Evolutionary conservation across 2,797 vertebrate species (phyloP), one percentile per base, ranked within the genome.

Genomic region (Spinus olivaceus): DNA sequence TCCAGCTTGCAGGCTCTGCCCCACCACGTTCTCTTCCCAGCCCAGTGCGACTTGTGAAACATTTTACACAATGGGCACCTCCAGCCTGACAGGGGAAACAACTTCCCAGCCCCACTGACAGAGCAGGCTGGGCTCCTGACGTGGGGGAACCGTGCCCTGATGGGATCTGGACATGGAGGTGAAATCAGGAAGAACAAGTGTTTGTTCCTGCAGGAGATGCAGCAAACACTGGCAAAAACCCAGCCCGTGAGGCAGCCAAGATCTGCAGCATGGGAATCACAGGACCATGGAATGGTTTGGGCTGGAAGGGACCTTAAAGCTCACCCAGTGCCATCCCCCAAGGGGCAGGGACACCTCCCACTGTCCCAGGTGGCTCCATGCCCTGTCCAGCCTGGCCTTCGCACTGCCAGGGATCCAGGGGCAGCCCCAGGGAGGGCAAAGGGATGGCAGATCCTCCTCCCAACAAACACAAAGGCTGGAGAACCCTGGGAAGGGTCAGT

Each of bases 1-100:
- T 88, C 71, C 70, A 60, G 89, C 80, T 83, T 92, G 90, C 85
- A 71, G 81, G 51, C 35, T 92, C 80, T 80, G 86, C 87, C 76
- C 72, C 5, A 13, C 72, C 81, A 50, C 2, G 56, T 19, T 33
- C 70, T 50, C 12, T 56, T 80, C 70, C 67, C 87, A 92, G 73
- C 1, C 3, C 72, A 82, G 39, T 0, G 8, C 24, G 47, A 92
- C 81, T 85, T 78, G 65, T 4, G 28, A 85, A 95, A 91, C 33
- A 6, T 50, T 90, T 79, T 54, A 28, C 76, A 94, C 87, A 89
- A 59, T 2, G 59, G 53, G 61, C 79, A 81, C 41, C 76, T 59
- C 6, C 0, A 72, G 2, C 65, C 69, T 74, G n/a, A 33, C 44
- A 56, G 47, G 44, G 50, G 42, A 57, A 79, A 81, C 46, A 16